Base-by-base conservation (phyloP, 2,888 invertebrate genomes). In the Synergus laeviventris region DNA sequence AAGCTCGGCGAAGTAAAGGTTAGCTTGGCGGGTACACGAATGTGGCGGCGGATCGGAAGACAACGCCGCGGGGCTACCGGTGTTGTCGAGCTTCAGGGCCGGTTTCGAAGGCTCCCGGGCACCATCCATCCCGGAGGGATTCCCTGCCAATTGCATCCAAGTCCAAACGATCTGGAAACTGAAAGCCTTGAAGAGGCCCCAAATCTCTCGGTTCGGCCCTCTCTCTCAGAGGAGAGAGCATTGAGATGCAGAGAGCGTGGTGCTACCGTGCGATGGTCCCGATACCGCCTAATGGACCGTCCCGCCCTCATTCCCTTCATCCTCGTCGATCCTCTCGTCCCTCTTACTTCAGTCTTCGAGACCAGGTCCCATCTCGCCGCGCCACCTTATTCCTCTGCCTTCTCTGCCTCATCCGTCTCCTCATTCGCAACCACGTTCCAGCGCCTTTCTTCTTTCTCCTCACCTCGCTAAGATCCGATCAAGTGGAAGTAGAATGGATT, bases 201-300 rank as follows among this genome's bases (percentile, higher is more conserved):
- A 78, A 84, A 84, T 84, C 81, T 80, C 78, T 86, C 82, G 81
- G 84, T 84, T 84, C 84, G 83, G 81, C 83, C 85, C 85, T 86
- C 83, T 82, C 76, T 77, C 81, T 75, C 81, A 79, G 80, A 76
- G 73, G 56, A 78, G 79, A 84, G 80, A 83, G 87, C 90, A 90
- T 91, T 90, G 90, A 90, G 90, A 91, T 91, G 90, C 90, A 90
- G 90, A 89, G 88, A 91, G 86, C 89, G 89, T 89, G 89, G 88
- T 89, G 91, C 90, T 91, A 90, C 91, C 90, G 91, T 90, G 90
- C 90, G 90, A 91, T 90, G 90, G 87, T 89, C 89, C 89, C 88
- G 91, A 91, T 91, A 91, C 88, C 89, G 89, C 90, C 89, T 91
- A 91, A 90, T 90, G 91, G 91, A 91, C 90, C 89, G 87, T 88